Conservation (phyloP, 2,888 invertebrate genomes). For the Sphaerophoria taeniata region DNA sequence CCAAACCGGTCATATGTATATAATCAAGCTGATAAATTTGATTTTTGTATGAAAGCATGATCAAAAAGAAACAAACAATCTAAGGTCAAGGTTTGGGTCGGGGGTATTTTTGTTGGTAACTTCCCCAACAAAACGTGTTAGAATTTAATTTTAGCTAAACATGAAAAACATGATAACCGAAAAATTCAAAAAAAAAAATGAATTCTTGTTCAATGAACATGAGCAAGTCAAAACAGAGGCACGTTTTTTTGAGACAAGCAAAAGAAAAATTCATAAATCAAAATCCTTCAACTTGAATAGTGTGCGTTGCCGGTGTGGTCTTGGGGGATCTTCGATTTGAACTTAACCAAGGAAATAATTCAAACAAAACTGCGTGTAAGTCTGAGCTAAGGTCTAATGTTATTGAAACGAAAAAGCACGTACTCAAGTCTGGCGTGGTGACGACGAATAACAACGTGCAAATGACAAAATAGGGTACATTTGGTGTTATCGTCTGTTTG, state of each 20-base stretch:
- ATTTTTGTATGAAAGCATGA: neutral
- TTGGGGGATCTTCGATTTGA: constrained; percentile 1
- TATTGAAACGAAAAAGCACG: neutral
- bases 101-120: constrained; percentile 2
- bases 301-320: neutral
- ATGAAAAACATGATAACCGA: neutral
- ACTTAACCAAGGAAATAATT: constrained; percentile 11
- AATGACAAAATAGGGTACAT: too few species aligned
- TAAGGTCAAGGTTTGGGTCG: constrained; percentile 25
- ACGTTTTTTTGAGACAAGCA: neutral
- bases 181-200: too few species aligned
- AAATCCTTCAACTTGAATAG: constrained; percentile 14
- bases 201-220: too few species aligned
- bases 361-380: too few species aligned
- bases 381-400: neutral
- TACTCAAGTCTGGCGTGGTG: neutral
- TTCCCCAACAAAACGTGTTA: neutral
- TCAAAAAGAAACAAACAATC: constrained; percentile 5
- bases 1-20: neutral
- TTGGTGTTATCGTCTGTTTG: too few species aligned
- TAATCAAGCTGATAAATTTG: neutral
- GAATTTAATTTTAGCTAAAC: neutral
- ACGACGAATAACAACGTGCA: neutral
- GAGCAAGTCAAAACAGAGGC: too few species aligned
- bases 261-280: neutral